Conservation (phyloP, 1,140 invertebrate species). For the Pogonomyrmex californicus region DNA sequence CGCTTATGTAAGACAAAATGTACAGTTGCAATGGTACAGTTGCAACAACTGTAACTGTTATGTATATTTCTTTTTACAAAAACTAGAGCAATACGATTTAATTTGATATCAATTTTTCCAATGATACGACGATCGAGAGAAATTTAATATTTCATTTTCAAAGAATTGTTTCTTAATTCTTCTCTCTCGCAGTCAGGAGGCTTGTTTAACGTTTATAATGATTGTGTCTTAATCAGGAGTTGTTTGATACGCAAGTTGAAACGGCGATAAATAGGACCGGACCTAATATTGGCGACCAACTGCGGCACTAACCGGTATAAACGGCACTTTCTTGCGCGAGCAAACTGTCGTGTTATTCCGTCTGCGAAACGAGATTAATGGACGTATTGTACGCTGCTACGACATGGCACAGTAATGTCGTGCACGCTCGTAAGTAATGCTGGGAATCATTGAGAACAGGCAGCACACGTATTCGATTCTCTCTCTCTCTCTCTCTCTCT, state of each 20-base stretch:
- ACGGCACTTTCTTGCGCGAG: conserved; percentile 54
- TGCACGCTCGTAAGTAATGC: conserved; percentile 53
- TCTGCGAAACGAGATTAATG: conserved; percentile 57
- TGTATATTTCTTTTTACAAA: not conserved
- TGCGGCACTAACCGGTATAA: conserved; percentile 38
- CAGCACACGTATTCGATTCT: conserved; percentile 35
- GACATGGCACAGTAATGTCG: conserved; percentile 60
- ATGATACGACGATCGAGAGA: not conserved
- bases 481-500: conserved; percentile 14
- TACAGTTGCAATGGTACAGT: not conserved
- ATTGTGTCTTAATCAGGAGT: not conserved
- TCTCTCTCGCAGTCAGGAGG: not conserved
- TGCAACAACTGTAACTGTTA: not conserved
- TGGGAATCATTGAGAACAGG: conserved; percentile 57
- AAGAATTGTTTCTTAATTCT: not conserved
- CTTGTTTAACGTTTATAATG: not conserved
- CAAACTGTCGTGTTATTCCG: conserved; percentile 51
- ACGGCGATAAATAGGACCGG: conserved; percentile 4
- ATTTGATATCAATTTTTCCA: not conserved
- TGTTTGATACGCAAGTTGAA: not conserved
- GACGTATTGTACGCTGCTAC: conserved; percentile 48
- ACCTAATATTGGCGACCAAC: conserved; percentile 41
- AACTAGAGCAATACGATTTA: not conserved
- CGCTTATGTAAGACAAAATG: conserved; percentile 21
- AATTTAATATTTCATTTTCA: not conserved